Evolutionary conservation across 2,888 invertebrate genomes (phyloP), one percentile per base, ranked within the genome.

Genomic region (Alcis repandata): DNA sequence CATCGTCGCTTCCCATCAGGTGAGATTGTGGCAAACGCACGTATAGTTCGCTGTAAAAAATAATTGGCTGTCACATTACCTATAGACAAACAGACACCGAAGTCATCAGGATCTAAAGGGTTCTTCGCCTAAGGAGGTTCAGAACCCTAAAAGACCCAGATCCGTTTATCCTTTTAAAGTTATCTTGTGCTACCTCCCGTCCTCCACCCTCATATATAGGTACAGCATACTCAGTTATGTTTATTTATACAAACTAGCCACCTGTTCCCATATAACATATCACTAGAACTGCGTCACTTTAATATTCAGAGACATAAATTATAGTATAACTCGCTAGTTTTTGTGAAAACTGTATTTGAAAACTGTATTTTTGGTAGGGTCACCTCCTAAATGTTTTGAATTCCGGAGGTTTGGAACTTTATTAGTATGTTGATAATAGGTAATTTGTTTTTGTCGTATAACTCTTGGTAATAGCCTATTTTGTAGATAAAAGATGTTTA

Each of bases 221-320:
- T 27, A 19, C 19, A 20, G 1, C 1, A 41, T 4, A 20, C 43
- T 20, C 19, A 43, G 43, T 43, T 43, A 43, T 11, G 15, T 20
- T 11, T 20, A 43, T 43, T 45, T 38, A 36, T 45, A 53, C 45
- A 51, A 62, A 56, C 20, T 49, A 38, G 22, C 46, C 75, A 76
- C 74, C 75, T 76, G 75, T 59, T 74, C 62, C 38, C 65, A 71
- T 69, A 69, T 72, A 74, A 71, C 61, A 72, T 68, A 56, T 51
- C 49, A 59, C 69, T 62, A 41, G 8, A 48, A 48, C 54, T 70
- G 69, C 72, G 71, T 75, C 73, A 76, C 58, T 49, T 68, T 54
- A 66, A 56, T 49, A 46, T 52, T 45, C 38, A 36, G 36, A 17
- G n/a, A 56, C 60, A 61, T 66, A 68, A 67, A 67, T 70, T 65